phyloP scores from a whole-genome alignment of 2,113 vertebrate species.

The Clinocottus analis region DNA sequence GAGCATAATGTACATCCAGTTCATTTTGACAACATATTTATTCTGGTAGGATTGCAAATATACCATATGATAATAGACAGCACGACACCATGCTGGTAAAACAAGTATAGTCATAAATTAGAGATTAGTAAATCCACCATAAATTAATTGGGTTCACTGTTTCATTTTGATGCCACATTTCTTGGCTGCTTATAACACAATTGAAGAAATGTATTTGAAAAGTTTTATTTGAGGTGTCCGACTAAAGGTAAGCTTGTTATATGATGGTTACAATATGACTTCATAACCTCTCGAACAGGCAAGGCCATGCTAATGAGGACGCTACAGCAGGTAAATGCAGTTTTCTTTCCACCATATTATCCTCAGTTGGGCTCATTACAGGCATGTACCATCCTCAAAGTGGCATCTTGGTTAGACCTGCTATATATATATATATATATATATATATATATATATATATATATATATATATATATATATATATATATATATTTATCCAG shows the following conservation, averaged over 20 bases:
- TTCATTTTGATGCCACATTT: not conserved
- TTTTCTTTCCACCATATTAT: slow-evolving; percentile 21
- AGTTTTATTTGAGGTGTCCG: not conserved
- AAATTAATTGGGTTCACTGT: not conserved
- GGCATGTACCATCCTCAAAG: slow-evolving; percentile 1
- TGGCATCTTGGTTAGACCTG: not conserved
- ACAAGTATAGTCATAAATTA: not conserved
- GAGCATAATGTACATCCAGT: slow-evolving; percentile 25
- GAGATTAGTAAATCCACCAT: not conserved
- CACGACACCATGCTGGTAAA: not conserved
- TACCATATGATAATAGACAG: not conserved
- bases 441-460: too few relatives aligned
- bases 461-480: too few relatives aligned
- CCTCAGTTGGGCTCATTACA: slow-evolving; percentile 41
- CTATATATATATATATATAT: too few relatives aligned
- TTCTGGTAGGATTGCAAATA: not conserved
- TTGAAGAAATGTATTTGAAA: not conserved
- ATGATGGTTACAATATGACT: slow-evolving; percentile 26
- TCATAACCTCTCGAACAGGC: slow-evolving; percentile 25
- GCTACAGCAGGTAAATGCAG: slow-evolving; percentile 41
- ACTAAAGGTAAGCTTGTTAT: not conserved
- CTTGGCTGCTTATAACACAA: not conserved
- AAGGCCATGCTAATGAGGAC: slow-evolving; percentile 47
- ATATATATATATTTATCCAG: not conserved
- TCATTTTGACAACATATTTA: slow-evolving; percentile 7